Evolutionary conservation across 2,797 vertebrate species (phyloP).

Genomic region (Coregonus ussuriensis): DNA sequence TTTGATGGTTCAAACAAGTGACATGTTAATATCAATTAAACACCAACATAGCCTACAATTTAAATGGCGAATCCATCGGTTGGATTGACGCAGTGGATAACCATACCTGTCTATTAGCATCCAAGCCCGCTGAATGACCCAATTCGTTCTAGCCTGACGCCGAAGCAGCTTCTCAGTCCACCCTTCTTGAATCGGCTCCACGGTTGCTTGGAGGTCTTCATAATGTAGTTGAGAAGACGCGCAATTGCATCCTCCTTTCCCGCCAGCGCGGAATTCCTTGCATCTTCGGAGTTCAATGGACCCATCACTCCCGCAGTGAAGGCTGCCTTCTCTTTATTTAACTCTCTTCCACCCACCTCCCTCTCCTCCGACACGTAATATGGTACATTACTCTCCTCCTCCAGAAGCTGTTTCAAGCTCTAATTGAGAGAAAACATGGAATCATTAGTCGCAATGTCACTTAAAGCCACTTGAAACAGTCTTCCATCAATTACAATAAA

Average conservation of each 20-base stretch:
- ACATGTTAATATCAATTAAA: slow-evolving; percentile 3
- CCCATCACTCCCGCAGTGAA: slow-evolving; percentile 26
- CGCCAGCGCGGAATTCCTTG: slow-evolving; percentile 41
- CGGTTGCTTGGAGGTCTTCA: slow-evolving; percentile 73
- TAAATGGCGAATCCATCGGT: neutral
- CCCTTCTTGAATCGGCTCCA: slow-evolving; percentile 78
- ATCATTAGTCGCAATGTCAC: neutral
- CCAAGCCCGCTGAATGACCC: slow-evolving; percentile 81
- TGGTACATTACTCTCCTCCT: slow-evolving; percentile 57
- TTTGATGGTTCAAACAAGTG: neutral
- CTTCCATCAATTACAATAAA: no score
- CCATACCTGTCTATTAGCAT: slow-evolving; percentile 58
- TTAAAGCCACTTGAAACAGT: neutral
- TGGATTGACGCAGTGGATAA: neutral
- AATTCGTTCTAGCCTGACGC: slow-evolving; percentile 77
- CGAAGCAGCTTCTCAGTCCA: slow-evolving; percentile 78
- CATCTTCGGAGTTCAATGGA: slow-evolving; percentile 45
- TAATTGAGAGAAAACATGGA: slow-evolving; percentile 25
- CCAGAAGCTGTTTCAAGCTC: slow-evolving; percentile 69
- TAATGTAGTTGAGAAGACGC: slow-evolving; percentile 70
- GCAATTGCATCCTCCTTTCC: slow-evolving; percentile 50
- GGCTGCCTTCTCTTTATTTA: slow-evolving; percentile 39
- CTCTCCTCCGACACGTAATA: slow-evolving; percentile 47
- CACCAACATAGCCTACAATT: neutral
- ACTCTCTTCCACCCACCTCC: slow-evolving; percentile 36